Conservation (phyloP, 2,113 vertebrate species). For the Hypomesus transpacificus region DNA sequence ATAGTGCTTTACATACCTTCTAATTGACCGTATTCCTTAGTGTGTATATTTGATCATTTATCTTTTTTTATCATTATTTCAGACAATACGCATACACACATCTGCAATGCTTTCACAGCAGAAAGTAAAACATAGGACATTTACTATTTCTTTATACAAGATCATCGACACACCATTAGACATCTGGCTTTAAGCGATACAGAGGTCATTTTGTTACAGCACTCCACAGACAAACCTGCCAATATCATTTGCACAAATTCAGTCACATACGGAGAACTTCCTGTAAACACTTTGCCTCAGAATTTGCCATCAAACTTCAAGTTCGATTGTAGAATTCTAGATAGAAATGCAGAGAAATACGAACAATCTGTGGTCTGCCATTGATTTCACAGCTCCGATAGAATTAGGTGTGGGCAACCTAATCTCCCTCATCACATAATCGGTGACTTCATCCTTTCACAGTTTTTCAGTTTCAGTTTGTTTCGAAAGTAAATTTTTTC, state of each 20-base stretch:
- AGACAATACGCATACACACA: no score
- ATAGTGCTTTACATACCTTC: background rate
- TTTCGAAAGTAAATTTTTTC: background rate
- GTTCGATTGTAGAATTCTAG: slow-evolving; percentile 18
- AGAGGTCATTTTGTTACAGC: background rate
- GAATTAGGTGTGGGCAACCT: slow-evolving; percentile 35
- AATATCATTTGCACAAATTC: slow-evolving; percentile 17
- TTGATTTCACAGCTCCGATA: slow-evolving; percentile 7
- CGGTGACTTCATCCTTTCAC: background rate
- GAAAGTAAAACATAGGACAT: no score
- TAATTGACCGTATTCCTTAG: no score
- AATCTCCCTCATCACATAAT: slow-evolving; percentile 11
- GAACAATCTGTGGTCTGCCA: slow-evolving; percentile 10
- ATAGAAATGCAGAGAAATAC: slow-evolving; percentile 26
- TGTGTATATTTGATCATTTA: no score
- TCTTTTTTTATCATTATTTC: no score
- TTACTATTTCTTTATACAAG: no score
- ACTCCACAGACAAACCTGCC: slow-evolving; percentile 22
- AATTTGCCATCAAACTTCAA: background rate
- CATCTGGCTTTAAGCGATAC: background rate
- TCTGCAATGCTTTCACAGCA: no score
- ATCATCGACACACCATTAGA: background rate
- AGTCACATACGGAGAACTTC: slow-evolving; percentile 38
- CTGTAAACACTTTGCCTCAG: slow-evolving; percentile 30
- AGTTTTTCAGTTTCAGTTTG: background rate